Base-by-base conservation (phyloP, 1,140 invertebrate genomes). In the Ceratitis capitata region DNA sequence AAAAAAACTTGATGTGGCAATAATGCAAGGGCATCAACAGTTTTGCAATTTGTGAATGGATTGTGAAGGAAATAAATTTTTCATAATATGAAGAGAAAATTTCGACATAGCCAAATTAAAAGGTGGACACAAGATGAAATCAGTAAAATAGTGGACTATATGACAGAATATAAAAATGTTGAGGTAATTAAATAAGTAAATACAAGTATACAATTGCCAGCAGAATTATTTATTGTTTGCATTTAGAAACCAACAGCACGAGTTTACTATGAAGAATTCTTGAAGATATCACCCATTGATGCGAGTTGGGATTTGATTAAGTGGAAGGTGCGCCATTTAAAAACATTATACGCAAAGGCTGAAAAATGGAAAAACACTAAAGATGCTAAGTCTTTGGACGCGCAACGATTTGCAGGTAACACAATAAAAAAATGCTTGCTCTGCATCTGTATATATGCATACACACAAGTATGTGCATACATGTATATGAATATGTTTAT, bases 221-320 rank as follows among this genome's bases (percentile, higher is more conserved):
- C 2, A 12, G 23, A 47, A 39, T 69, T 10, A 23, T 1, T 16
- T n/a, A n/a, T n/a, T n/a, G 53, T 35, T 53, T 83, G 69, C 7
- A 5, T 78, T 47, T 51, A 85, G 56, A 61, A 42, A 69, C 85
- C 78, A 64, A 85, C 85, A 10, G 85, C 78, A 1, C 85, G 82
- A 35, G 16, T 39, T 64, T 85, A 83, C 29, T 85, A 85, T 69
- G 82, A 85, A 39, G 64, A 39, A 45, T 32, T 83, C 29, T n/a
- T 85, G 3, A 42, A 85, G 83, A 26, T 29, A 19, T 23, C 23
- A 29, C 45, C 53, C 0, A 83, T 85, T 3, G 78, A 83, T 58
- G 85, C 85, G 9, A 64, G 78, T 10, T 85, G 85, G 85, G 53
- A 83, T 14, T 53, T 85, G 7, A 64, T 85, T 7, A 39, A 49